phyloP scores from a whole-genome alignment of 2,113 vertebrate species.

The Australoheros scitulus region DNA sequence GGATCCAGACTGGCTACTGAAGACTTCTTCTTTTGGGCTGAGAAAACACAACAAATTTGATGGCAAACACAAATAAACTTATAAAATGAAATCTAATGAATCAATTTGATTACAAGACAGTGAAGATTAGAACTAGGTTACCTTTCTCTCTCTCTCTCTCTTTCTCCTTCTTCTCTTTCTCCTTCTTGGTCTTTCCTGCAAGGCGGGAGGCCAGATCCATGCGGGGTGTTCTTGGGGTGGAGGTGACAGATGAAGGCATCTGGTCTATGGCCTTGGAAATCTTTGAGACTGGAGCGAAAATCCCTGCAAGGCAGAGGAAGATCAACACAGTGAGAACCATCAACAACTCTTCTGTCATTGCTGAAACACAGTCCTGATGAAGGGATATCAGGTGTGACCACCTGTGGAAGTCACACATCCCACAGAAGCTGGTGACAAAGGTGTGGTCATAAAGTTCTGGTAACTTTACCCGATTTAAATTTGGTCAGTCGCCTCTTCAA shows the following conservation, averaged over 20 bases:
- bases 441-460: too few species aligned
- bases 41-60: accelerated
- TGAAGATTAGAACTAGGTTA: not conserved
- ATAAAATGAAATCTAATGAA: accelerated
- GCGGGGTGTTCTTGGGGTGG: conserved; percentile 88
- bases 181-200: conserved; percentile 86
- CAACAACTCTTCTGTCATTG: not conserved
- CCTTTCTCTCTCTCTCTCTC: conserved; percentile 70
- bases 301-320: conserved; percentile 72
- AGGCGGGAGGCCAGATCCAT: conserved; percentile 88
- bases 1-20: conserved; percentile 84
- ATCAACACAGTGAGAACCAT: not conserved
- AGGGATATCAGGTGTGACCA: too few species aligned
- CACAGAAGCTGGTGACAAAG: too few species aligned
- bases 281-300: conserved; percentile 91
- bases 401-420: too few species aligned
- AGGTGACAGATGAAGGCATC: conserved; percentile 85
- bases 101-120: not conserved
- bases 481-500: too few species aligned
- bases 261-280: conserved; percentile 85
- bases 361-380: too few species aligned
- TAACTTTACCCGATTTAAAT: too few species aligned
- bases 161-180: conserved; percentile 85
- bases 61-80: too few species aligned
- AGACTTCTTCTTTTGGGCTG: conserved; percentile 85